Evolutionary conservation across 1,140 invertebrate species (phyloP).

Genomic region (Hormaphis cornu): DNA sequence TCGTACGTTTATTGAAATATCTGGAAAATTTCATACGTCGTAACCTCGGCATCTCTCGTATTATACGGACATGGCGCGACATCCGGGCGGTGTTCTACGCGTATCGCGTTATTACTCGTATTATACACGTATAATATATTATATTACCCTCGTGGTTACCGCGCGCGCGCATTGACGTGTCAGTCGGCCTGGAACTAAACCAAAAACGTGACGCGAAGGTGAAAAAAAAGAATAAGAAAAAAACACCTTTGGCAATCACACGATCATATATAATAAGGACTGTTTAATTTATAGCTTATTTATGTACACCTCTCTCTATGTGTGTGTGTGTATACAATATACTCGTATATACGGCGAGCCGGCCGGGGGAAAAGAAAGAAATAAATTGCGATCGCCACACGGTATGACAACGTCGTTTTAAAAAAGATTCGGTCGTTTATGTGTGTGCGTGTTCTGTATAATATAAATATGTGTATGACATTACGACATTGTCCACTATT

Average conservation of each 20-base stretch:
- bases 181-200: slow-evolving; percentile 19
- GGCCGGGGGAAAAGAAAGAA: background rate
- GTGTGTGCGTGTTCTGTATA: background rate
- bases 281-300: slow-evolving; percentile 31
- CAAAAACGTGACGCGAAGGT: background rate
- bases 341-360: no score
- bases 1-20: no score
- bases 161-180: slow-evolving; percentile 10
- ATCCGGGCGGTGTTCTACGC: no score
- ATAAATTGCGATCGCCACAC: slow-evolving; percentile 28
- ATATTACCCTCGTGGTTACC: no score
- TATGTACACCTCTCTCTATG: slow-evolving; percentile 32
- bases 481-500: no score
- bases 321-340: no score
- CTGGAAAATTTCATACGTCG: no score
- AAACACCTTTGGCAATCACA: slow-evolving; percentile 31
- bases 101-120: no score
- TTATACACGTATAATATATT: no score
- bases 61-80: no score
- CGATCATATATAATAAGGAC: background rate
- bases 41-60: no score
- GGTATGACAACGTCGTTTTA: slow-evolving; percentile 8
- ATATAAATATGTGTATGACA: background rate
- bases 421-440: slow-evolving; percentile 16
- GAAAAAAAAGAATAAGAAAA: background rate